Evolutionary conservation across 2,113 vertebrate genomes (phyloP).

Genomic region (Nothobranchius kuhntae): DNA sequence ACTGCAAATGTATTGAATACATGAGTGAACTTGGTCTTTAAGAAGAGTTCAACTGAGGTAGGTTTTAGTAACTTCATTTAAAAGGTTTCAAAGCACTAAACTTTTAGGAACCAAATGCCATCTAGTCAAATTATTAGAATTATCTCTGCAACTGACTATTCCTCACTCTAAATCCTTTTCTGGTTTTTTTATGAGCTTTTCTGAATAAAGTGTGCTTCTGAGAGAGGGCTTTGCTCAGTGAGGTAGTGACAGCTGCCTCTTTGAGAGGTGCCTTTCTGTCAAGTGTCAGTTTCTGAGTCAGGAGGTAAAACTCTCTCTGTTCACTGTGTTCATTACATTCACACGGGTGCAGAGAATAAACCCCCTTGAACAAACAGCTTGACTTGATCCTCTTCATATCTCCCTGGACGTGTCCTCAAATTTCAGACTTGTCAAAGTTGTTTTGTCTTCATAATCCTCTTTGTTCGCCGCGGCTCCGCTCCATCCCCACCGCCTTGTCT

Average conservation of each 20-base stretch:
- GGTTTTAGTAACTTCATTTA: too few species aligned
- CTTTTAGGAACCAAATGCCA: too few species aligned
- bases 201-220: conserved; percentile 33
- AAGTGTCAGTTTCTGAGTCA: conserved; percentile 61
- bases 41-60: too few species aligned
- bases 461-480: conserved; percentile 52
- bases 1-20: too few species aligned
- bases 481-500: conserved; percentile 50
- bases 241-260: conserved; percentile 46
- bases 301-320: conserved; percentile 52
- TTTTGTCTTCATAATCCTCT: conserved; percentile 73
- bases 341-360: conserved; percentile 28
- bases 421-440: conserved; percentile 71
- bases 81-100: too few species aligned
- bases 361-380: conserved; percentile 54
- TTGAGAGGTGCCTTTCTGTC: conserved; percentile 55
- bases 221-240: conserved; percentile 34
- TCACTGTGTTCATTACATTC: conserved; percentile 39
- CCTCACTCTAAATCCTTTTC: conserved; percentile 42
- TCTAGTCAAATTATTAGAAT: too few species aligned
- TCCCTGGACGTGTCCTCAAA: conserved; percentile 71
- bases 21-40: too few species aligned
- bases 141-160: conserved; percentile 8
- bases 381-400: conserved; percentile 67
- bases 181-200: conserved; percentile 15